A percentile compares a stretch with the other conserved stretches of the same genome.
phyloP scores from a whole-genome alignment of 2,797 vertebrate genomes.

The Brotula barbata region DNA sequence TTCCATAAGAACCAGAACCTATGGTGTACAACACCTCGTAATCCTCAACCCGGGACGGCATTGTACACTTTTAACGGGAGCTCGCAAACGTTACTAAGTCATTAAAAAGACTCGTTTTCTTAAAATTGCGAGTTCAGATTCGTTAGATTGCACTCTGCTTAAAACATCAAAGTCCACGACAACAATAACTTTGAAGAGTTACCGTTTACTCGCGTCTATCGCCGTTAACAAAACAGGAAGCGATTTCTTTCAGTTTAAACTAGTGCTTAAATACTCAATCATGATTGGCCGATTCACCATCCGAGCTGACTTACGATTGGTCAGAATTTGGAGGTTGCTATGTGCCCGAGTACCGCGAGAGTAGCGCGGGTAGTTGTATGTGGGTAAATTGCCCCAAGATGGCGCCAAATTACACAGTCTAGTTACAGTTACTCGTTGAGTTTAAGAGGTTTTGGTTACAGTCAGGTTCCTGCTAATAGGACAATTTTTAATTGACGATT shows the following conservation, averaged over 20 bases:
- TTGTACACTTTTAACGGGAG: conserved; percentile 46
- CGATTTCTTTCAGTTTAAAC: conserved; percentile 68
- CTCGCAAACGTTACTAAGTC: not conserved
- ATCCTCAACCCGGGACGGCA: conserved; percentile 89
- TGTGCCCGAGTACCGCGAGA: conserved; percentile 66
- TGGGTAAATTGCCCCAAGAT: conserved; percentile 1
- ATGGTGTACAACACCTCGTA: conserved; percentile 92
- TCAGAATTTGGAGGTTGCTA: conserved; percentile 61
- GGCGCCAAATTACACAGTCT: too few relatives aligned
- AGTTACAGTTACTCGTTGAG: too few relatives aligned
- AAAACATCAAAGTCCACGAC: fast-evolving
- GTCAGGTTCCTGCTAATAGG: too few relatives aligned
- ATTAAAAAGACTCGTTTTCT: not conserved
- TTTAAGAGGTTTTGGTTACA: not conserved
- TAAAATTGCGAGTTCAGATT: not conserved
- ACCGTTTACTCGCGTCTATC: conserved; percentile 5
- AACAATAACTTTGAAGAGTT: not conserved
- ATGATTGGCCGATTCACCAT: conserved; percentile 64
- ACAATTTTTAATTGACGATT: too few relatives aligned
- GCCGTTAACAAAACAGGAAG: conserved; percentile 44
- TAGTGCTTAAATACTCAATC: conserved; percentile 55
- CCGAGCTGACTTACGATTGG: conserved; percentile 67
- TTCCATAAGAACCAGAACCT: conserved; percentile 91
- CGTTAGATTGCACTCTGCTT: fast-evolving
- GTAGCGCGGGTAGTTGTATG: conserved; percentile 37